Conservation (phyloP, 2,888 invertebrate species). For the Epirrita christyi region DNA sequence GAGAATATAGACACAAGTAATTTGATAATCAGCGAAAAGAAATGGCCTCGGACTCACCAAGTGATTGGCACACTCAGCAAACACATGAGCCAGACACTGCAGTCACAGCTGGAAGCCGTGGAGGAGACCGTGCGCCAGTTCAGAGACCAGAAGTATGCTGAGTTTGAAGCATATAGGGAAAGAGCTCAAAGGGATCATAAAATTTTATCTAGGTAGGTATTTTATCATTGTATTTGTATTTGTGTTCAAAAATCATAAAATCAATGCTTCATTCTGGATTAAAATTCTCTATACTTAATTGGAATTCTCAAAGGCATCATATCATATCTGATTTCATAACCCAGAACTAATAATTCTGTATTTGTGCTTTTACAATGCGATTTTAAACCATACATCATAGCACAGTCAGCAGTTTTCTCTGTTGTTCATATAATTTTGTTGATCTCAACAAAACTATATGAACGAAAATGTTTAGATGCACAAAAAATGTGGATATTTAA, state of each 20-base stretch:
- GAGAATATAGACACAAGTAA: conserved; percentile 77
- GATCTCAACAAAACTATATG: too few species aligned
- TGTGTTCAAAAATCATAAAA: too few species aligned
- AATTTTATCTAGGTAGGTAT: conserved; percentile 87
- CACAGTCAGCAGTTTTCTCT: background rate
- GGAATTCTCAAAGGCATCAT: too few species aligned
- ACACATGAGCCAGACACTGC: conserved; percentile 87
- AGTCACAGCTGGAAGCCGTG: conserved; percentile 88
- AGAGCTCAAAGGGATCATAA: conserved; percentile 89
- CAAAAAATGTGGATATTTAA: too few species aligned
- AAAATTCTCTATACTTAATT: too few species aligned
- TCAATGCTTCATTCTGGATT: too few species aligned
- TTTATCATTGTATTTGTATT: too few species aligned
- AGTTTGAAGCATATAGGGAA: conserved; percentile 89
- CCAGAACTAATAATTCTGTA: background rate
- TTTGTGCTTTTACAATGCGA: too few species aligned
- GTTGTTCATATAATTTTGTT: too few species aligned
- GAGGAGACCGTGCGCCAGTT: conserved; percentile 91
- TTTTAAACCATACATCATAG: background rate
- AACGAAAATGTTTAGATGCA: too few species aligned
- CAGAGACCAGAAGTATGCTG: conserved; percentile 90
- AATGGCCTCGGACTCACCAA: conserved; percentile 78
- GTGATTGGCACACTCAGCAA: conserved; percentile 86
- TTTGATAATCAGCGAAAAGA: conserved; percentile 60
- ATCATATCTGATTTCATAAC: background rate